phyloP scores from a whole-genome alignment of 92 coral and sea anemone species.

The Galaxea fascicularis region DNA sequence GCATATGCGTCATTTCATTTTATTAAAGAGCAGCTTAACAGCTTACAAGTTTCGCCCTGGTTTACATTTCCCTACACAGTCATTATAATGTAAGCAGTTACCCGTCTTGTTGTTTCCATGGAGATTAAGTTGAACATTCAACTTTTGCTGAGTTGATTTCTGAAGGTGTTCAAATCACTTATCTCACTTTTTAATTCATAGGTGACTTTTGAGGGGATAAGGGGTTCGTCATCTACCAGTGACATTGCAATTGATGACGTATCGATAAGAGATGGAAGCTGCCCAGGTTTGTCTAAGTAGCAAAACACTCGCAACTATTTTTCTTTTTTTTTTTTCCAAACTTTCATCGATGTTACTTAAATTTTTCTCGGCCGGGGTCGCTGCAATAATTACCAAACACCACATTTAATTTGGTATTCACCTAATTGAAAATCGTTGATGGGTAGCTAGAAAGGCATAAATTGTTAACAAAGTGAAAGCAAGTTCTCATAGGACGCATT shows the following conservation, averaged over 20 bases:
- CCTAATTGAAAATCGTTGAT: too few relatives aligned
- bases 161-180: too few relatives aligned
- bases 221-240: constrained; percentile 5
- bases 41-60: too few relatives aligned
- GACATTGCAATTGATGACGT: constrained; percentile 35
- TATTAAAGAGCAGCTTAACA: background rate
- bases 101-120: background rate
- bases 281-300: constrained; percentile 1
- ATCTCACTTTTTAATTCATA: background rate
- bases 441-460: too few relatives aligned
- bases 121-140: background rate
- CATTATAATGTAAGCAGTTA: background rate
- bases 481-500: too few relatives aligned
- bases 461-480: too few relatives aligned
- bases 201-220: constrained; percentile 31
- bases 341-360: background rate
- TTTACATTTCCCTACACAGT: too few relatives aligned
- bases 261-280: constrained; percentile 9
- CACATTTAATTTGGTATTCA: too few relatives aligned
- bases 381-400: too few relatives aligned
- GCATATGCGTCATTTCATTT: background rate
- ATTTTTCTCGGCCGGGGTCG: background rate
- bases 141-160: background rate
- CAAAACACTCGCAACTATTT: background rate
- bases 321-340: background rate